Percentiles rank a stretch among this genome's conserved stretches.
phyloP scores from a whole-genome alignment of 2,888 invertebrate genomes.

The Parochlus steinenii region DNA sequence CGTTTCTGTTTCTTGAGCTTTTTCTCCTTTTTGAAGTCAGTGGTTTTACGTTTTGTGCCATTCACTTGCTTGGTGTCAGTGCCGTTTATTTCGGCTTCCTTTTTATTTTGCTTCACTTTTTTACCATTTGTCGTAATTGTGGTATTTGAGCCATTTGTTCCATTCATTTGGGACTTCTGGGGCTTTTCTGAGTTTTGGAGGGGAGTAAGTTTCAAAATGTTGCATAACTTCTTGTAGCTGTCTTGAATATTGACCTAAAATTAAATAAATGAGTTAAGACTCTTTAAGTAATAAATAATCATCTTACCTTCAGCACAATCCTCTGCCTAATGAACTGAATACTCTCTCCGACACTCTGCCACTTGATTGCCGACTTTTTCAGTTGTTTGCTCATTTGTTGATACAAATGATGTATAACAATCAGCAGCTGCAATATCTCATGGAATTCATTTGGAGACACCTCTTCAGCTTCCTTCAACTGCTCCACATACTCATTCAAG shows the following conservation, averaged over 20 bases:
- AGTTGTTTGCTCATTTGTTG: slow-evolving; percentile 12
- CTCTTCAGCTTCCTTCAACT: slow-evolving; percentile 13
- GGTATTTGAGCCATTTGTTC: background rate
- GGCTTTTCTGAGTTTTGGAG: slow-evolving; percentile 13
- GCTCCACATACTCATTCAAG: slow-evolving; percentile 17
- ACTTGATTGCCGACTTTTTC: background rate
- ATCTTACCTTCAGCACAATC: too few relatives aligned
- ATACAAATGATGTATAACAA: slow-evolving; percentile 16
- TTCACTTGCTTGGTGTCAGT: background rate
- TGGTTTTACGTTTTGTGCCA: background rate
- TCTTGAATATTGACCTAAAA: slow-evolving; percentile 18
- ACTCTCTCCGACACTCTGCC: slow-evolving; percentile 12
- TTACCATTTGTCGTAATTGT: slow-evolving; percentile 2
- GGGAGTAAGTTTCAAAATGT: slow-evolving; percentile 14
- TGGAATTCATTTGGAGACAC: slow-evolving; percentile 12
- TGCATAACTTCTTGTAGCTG: slow-evolving; percentile 20
- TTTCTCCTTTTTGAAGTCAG: slow-evolving; percentile 17
- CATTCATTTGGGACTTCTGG: slow-evolving; percentile 4
- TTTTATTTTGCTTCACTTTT: slow-evolving; percentile 9
- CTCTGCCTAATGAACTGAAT: slow-evolving; percentile 19
- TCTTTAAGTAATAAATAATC: too few relatives aligned
- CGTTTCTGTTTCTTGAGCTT: slow-evolving; percentile 21
- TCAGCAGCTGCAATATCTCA: slow-evolving; percentile 9
- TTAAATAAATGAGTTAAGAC: too few relatives aligned
- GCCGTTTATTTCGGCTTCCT: slow-evolving; percentile 11